Evolutionary conservation across 2,113 vertebrate species (phyloP).

Genomic region (Cottus gobio): DNA sequence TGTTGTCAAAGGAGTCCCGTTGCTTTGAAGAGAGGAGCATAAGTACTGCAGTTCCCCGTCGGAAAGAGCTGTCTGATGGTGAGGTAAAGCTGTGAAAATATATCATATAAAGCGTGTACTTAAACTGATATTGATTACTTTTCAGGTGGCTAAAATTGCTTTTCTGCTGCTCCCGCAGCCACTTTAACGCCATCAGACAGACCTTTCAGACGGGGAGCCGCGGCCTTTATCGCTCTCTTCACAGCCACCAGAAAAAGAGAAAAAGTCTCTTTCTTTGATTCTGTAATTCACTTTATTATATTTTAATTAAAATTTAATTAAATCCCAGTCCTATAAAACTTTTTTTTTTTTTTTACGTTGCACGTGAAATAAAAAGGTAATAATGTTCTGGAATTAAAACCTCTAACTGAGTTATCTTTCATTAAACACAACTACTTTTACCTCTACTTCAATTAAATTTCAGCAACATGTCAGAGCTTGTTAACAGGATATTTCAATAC

Average conservation of each 20-base stretch:
- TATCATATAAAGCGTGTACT: neutral
- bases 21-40: neutral
- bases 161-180: neutral
- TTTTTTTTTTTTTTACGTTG: neutral
- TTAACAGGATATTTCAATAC: constrained; percentile 1
- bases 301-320: constrained; percentile 41
- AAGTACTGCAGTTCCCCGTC: neutral
- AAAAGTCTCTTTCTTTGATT: neutral
- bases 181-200: neutral
- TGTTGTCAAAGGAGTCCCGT: neutral
- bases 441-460: constrained; percentile 26
- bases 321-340: neutral
- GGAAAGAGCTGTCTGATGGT: neutral
- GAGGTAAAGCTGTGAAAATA: neutral
- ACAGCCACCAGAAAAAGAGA: neutral
- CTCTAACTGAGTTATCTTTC: constrained; percentile 23
- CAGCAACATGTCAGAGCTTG: constrained; percentile 6
- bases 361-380: constrained; percentile 1
- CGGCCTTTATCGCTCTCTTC: neutral
- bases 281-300: neutral
- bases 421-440: constrained; percentile 18
- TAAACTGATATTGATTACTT: neutral
- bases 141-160: neutral
- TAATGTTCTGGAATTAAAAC: constrained; percentile 23
- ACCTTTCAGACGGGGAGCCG: neutral